phyloP scores from a whole-genome alignment of 2,113 vertebrate species.

The Notarius lentiginosus region DNA sequence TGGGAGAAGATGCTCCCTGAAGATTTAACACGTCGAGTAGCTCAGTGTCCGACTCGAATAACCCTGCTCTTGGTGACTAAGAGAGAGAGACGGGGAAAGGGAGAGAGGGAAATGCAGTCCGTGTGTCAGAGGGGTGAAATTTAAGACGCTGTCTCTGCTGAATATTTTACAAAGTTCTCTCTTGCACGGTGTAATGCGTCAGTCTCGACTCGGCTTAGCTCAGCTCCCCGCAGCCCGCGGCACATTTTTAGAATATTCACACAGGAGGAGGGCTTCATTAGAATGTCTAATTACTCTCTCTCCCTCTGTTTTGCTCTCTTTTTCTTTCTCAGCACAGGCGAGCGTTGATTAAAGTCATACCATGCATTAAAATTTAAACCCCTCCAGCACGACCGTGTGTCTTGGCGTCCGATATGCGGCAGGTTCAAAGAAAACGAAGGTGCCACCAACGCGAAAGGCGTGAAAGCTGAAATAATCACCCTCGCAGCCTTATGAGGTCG shows the following conservation, averaged over 20 bases:
- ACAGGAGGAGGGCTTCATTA: conserved; percentile 71
- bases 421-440: conserved; percentile 40
- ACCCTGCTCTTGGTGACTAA: conserved; percentile 10
- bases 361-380: conserved; percentile 66
- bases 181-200: conserved; percentile 62
- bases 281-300: conserved; percentile 74
- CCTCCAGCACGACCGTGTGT: conserved; percentile 28
- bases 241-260: conserved; percentile 72
- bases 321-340: conserved; percentile 54
- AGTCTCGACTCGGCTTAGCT: conserved; percentile 64
- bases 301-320: conserved; percentile 10
- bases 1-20: conserved; percentile 5
- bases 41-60: conserved; percentile 16
- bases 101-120: conserved; percentile 47
- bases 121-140: conserved; percentile 63
- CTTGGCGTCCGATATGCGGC: conserved; percentile 5
- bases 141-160: conserved; percentile 69
- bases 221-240: conserved; percentile 46
- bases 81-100: conserved; percentile 17
- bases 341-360: conserved; percentile 71
- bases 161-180: conserved; percentile 74
- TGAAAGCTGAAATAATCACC: conserved; percentile 60
- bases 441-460: conserved; percentile 39
- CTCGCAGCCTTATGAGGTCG: conserved; percentile 45
- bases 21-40: conserved; percentile 44